phyloP scores from a whole-genome alignment of 2,113 vertebrate species.

The Triplophysa dalaica region DNA sequence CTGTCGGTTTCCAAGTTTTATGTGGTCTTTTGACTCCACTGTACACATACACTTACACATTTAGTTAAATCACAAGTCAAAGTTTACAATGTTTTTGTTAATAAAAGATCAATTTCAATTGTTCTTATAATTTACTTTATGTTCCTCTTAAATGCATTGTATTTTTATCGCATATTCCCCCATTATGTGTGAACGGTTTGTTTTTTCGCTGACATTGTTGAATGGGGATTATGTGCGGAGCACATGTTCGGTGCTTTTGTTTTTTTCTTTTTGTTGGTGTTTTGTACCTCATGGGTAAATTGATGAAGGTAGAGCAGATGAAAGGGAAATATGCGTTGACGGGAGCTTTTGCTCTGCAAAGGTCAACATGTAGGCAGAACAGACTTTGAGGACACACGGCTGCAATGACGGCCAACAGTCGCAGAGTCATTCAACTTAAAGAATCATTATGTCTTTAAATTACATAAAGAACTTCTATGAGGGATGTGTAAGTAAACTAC shows the following conservation, averaged over 20 bases:
- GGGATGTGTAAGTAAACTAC: slow-evolving; percentile 75
- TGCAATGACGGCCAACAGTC: slow-evolving; percentile 58
- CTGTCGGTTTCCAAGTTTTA: too few relatives aligned
- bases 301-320: slow-evolving; percentile 60
- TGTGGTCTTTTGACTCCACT: too few relatives aligned
- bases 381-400: slow-evolving; percentile 54
- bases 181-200: slow-evolving; percentile 41
- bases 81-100: too few relatives aligned
- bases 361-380: slow-evolving; percentile 59
- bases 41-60: too few relatives aligned
- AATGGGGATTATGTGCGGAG: slow-evolving; percentile 64
- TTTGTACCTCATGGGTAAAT: slow-evolving; percentile 64
- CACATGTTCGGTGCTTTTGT: slow-evolving; percentile 69
- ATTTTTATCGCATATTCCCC: slow-evolving; percentile 30
- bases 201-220: slow-evolving; percentile 65
- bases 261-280: slow-evolving; percentile 58
- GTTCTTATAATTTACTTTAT: not conserved
- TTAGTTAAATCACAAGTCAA: too few relatives aligned
- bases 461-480: slow-evolving; percentile 80
- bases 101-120: not conserved
- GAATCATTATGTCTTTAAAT: slow-evolving; percentile 75
- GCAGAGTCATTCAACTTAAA: slow-evolving; percentile 48
- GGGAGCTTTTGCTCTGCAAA: slow-evolving; percentile 64
- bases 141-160: slow-evolving; percentile 15
- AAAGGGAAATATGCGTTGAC: slow-evolving; percentile 69